phyloP scores from a whole-genome alignment of 2,888 invertebrate species.

The Pollenia griseotomentosa region DNA sequence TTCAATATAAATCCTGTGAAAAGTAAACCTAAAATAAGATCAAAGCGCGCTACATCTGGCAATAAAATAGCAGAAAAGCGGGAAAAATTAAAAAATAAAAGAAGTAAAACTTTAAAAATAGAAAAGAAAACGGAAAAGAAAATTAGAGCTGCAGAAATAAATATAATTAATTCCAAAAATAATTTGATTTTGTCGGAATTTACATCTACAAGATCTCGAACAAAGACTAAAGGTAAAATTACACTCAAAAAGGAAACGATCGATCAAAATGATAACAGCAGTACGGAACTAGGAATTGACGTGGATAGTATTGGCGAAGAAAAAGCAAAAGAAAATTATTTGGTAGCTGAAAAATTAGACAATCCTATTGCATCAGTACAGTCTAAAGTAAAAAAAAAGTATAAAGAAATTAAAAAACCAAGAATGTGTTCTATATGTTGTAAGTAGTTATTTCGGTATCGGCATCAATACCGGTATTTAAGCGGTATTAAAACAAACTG shows the following conservation, averaged over 20 bases:
- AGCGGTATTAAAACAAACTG: too few relatives aligned
- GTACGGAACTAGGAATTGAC: neutral
- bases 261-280: neutral
- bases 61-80: neutral
- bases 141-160: neutral
- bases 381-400: constrained; percentile 5
- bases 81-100: neutral
- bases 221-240: neutral
- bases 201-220: neutral
- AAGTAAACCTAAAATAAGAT: neutral
- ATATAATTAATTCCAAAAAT: neutral
- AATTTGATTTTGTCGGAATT: neutral
- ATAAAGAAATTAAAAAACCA: constrained; percentile 35
- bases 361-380: neutral
- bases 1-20: neutral
- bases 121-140: neutral
- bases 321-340: too few relatives aligned
- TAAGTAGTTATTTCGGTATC: too few relatives aligned
- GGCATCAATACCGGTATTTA: too few relatives aligned
- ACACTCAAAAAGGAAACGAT: neutral
- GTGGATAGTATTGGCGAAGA: too few relatives aligned
- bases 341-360: neutral
- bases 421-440: neutral
- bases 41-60: neutral
- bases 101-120: neutral